Evolutionary conservation across 1,140 invertebrate genomes (phyloP), one percentile per base, ranked within the genome.

Genomic region (Ladona fulva): DNA sequence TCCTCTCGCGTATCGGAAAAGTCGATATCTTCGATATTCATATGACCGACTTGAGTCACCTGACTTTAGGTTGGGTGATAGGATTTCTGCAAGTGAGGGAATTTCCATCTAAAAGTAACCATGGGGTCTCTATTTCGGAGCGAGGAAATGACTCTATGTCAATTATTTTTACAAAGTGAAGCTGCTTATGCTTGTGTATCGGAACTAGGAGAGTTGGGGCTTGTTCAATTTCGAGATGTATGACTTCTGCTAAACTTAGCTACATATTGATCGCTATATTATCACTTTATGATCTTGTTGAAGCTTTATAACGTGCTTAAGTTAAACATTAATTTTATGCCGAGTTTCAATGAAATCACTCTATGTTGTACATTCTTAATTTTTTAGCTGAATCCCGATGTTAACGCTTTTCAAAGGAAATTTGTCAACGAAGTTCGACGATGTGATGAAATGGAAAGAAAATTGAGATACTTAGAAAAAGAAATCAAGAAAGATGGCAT

Each of bases 401-500:
- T 97, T 0, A 97, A 97, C 86, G 95, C 95, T 24, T 97, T 97
- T 83, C 96, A 97, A 92, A 89, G 96, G 42, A 97, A 97, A 86
- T 97, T 97, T 86, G 95, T 97, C 73, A 96, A 96, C 86, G 96
- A 98, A 86, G 94, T 98, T 37, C 89, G 95, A 16, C 90, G 96
- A 3, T 97, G 96, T 84, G 95, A 97, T 87, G 96, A 97, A 87
- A 97, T 97, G 95, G 96, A 98, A 86, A 89, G 96, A 42, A 97
- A 97, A 84, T 86, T 98, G 44, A 91, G 96, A 11, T 99, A 97
- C 84, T 85, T 99, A 82, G 97, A 99, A 84, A 98, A 97, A 83
- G 97, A 99, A 87, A 98, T 99, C 80, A 95, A 96, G 80, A 98
- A 98, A 82, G 98, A 99, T 87, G 94, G 91, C 8, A 98, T 99